Percentiles rank a stretch among this genome's conserved stretches.
These are phyloP conservation scores for Protodeltote pygarga DNA, from an alignment of 2,888 invertebrate species.

Conservation along the genomic window DNA sequence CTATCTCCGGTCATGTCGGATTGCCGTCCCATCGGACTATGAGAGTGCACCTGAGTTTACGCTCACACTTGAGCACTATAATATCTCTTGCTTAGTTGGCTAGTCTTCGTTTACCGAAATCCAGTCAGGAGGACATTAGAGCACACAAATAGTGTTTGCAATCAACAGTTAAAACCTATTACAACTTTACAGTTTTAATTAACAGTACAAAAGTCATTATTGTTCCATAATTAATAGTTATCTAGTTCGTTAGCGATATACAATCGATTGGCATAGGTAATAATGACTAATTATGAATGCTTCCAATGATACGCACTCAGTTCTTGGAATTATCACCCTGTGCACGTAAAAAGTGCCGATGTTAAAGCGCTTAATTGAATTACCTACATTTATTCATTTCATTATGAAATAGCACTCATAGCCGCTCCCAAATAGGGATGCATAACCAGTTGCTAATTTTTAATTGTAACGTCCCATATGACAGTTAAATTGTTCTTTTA, in stretches of 20 bases:
- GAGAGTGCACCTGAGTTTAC: neutral
- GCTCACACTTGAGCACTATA: neutral
- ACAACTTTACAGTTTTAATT: constrained; percentile 27
- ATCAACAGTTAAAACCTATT: constrained; percentile 25
- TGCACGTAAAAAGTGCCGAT: constrained; percentile 30
- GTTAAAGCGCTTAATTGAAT: constrained; percentile 43
- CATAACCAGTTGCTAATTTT: constrained; percentile 37
- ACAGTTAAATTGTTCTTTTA: constrained; percentile 29
- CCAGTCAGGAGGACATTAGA: too few species aligned
- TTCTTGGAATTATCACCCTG: constrained; percentile 12
- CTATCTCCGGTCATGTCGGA: too few species aligned
- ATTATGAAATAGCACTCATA: constrained; percentile 44
- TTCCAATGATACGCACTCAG: constrained; percentile 20
- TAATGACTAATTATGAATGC: constrained; percentile 18
- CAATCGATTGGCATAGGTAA: too few species aligned
- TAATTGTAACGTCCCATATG: constrained; percentile 32
- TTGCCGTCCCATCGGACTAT: too few species aligned
- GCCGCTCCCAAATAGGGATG: constrained; percentile 37
- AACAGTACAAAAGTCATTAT: constrained; percentile 29
- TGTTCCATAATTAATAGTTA: constrained; percentile 28
- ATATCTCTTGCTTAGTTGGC: too few species aligned
- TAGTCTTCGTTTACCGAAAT: too few species aligned
- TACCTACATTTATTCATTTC: constrained; percentile 51
- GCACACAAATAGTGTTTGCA: constrained; percentile 5
- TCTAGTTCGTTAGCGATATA: constrained; percentile 37